Percentiles rank a stretch among this genome's conserved stretches.
These are phyloP conservation scores for Calameuta idolon DNA, from an alignment of 2,888 invertebrate genomes.

Conservation along the genomic window DNA sequence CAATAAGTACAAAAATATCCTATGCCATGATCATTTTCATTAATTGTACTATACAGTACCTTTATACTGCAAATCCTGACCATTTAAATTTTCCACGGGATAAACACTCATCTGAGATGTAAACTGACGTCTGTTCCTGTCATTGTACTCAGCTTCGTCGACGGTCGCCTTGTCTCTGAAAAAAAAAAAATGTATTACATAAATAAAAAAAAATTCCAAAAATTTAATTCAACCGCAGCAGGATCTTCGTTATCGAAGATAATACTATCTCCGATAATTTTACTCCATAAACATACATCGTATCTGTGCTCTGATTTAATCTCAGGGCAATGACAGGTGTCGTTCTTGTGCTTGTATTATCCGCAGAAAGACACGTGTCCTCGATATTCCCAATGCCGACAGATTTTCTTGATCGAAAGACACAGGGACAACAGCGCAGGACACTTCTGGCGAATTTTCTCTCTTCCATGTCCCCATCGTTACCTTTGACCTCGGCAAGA, in stretches of 20 bases:
- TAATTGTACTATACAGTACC: slow-evolving; percentile 28
- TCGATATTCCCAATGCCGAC: slow-evolving; percentile 48
- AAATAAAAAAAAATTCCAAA: neutral
- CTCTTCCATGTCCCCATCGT: slow-evolving; percentile 25
- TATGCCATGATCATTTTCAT: neutral
- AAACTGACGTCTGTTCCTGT: slow-evolving; percentile 43
- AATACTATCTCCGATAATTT: neutral
- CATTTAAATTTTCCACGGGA: slow-evolving; percentile 37
- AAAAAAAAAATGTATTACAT: slow-evolving; percentile 2
- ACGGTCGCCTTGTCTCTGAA: slow-evolving; percentile 52
- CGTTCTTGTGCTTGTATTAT: slow-evolving; percentile 25
- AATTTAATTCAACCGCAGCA: neutral
- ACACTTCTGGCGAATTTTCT: slow-evolving; percentile 47
- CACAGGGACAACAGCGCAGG: slow-evolving; percentile 60
- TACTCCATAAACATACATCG: slow-evolving; percentile 44
- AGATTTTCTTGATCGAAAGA: slow-evolving; percentile 57
- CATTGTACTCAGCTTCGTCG: slow-evolving; percentile 47
- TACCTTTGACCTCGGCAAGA: slow-evolving; percentile 30
- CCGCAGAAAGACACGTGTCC: slow-evolving; percentile 37
- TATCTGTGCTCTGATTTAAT: slow-evolving; percentile 45
- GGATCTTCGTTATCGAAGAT: neutral
- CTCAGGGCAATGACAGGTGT: slow-evolving; percentile 59
- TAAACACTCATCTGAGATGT: slow-evolving; percentile 37
- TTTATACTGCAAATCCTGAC: slow-evolving; percentile 38
- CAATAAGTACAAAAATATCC: no score